Evolutionary conservation across 2,113 vertebrate genomes (phyloP).

Genomic region (Stercorarius parasiticus): DNA sequence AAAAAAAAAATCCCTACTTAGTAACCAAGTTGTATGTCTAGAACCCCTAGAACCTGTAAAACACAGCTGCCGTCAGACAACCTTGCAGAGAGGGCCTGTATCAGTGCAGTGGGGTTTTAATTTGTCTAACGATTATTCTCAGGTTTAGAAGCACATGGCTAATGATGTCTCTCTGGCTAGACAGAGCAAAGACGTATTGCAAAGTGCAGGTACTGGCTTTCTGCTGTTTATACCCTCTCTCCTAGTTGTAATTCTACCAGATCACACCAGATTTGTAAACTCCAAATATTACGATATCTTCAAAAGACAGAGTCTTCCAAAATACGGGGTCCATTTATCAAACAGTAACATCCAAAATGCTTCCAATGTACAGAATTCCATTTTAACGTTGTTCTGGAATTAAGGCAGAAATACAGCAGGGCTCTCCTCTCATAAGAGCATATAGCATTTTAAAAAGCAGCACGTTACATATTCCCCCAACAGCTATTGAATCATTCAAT

Average conservation of each 20-base stretch:
- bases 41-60: background rate
- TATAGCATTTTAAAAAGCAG: background rate
- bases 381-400: background rate
- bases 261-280: background rate
- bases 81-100: background rate
- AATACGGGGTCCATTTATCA: background rate
- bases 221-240: background rate
- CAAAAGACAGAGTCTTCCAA: background rate
- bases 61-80: background rate
- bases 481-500: background rate
- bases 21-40: background rate
- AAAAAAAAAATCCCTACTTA: background rate
- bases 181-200: rapidly evolving
- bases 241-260: background rate
- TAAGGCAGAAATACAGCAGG: background rate
- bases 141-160: background rate
- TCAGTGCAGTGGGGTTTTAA: background rate
- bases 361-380: background rate
- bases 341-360: background rate
- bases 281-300: background rate
- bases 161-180: background rate
- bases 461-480: background rate
- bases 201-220: background rate
- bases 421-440: background rate
- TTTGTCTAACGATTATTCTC: background rate